Evolutionary conservation across 2,797 vertebrate species (phyloP), one percentile per base, ranked within the genome.

Genomic region (Macropus fuliginosus): DNA sequence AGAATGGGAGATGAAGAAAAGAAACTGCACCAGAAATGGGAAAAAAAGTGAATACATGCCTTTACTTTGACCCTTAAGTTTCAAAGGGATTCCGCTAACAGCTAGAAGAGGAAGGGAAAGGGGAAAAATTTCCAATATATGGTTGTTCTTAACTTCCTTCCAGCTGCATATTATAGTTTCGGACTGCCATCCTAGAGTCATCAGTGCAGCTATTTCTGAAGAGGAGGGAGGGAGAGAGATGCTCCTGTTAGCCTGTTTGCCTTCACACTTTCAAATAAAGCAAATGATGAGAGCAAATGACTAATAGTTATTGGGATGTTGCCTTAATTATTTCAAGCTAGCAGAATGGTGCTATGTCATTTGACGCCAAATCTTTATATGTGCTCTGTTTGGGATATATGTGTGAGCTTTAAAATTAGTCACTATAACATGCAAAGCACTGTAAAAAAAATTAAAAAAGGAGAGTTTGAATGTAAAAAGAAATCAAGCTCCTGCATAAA

Each of bases 321-420:
- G 93, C 94, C 81, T 95, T 96, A 96, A 95, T 97, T 97, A 95
- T 96, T 97, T 96, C 92, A 94, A 96, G 91, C 54, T 29, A 93
- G 50, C 94, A 97, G 91, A 95, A 97, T 93, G 91, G 59, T 93
- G 92, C 93, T 91, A 87, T 94, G 95, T 96, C 59, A 96, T 96
- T 96, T 94, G 94, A 94, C 2, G 18, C 92, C 95, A 96, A 66
- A 95, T 95, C 55, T 95, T 93, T 91, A 50, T 93, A 59, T 91
- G 94, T 92, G 74, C 92, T 95, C 54, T 96, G 92, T 92, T 96
- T 95, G 91, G 92, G 94, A 95, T 93, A 59, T 94, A 94, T 92
- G 56, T 87, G 59, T 96, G 89, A 96, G 92, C 74, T 96, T 97
- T 96, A 97, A 93, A 96, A 97, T 96, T 93, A 97, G 93, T 97